Conservation (phyloP, 1,140 invertebrate genomes). For the Danaus plexippus region DNA sequence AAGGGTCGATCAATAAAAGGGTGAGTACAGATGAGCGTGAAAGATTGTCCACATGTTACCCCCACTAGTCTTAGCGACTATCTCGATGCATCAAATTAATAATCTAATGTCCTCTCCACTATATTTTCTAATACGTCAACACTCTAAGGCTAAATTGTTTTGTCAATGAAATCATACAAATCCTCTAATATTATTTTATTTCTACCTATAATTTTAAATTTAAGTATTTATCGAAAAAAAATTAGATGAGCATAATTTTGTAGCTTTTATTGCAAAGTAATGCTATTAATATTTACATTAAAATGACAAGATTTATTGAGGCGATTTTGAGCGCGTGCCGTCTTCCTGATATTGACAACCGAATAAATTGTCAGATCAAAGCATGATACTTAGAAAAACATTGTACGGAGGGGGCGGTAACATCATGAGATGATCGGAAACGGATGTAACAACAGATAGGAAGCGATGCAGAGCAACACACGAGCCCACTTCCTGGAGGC, state of each 20-base stretch:
- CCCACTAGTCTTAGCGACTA: constrained; percentile 43
- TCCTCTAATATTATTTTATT: too few species aligned
- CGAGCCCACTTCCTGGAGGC: constrained; percentile 50
- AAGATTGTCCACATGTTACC: constrained; percentile 73
- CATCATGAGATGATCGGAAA: constrained; percentile 53
- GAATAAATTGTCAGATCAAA: constrained; percentile 66
- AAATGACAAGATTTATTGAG: constrained; percentile 28
- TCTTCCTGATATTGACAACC: constrained; percentile 66
- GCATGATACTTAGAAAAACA: constrained; percentile 49
- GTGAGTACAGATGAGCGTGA: constrained; percentile 72
- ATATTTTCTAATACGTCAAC: constrained; percentile 48
- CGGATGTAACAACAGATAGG: constrained; percentile 56
- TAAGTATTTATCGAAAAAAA: too few species aligned
- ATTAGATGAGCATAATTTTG: too few species aligned
- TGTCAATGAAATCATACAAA: too few species aligned
- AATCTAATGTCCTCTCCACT: constrained; percentile 57
- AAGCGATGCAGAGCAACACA: constrained; percentile 56
- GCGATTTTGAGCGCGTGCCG: constrained; percentile 44
- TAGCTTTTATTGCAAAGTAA: constrained; percentile 23
- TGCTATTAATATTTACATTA: constrained; percentile 29
- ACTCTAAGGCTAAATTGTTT: constrained; percentile 11
- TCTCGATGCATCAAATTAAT: constrained; percentile 62
- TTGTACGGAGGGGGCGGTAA: constrained; percentile 41
- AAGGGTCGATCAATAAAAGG: constrained; percentile 55
- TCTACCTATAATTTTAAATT: too few species aligned